These are phyloP conservation scores for Archips xylosteana DNA, from an alignment of 2,888 invertebrate genomes.

Conservation along the genomic window DNA sequence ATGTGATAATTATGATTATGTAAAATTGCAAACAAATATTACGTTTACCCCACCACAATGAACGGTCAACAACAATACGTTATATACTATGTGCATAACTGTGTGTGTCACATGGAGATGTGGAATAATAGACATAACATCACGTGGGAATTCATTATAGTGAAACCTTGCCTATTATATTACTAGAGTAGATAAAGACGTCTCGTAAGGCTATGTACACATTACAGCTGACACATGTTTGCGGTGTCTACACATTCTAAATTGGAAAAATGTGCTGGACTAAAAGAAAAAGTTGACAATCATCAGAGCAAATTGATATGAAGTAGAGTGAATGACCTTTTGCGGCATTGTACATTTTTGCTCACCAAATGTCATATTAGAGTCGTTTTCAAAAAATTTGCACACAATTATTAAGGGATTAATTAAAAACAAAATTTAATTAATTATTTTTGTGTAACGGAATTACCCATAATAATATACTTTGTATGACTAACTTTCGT, in stretches of 20 bases:
- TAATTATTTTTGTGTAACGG: no score
- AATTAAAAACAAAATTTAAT: no score
- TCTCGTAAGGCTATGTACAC: not conserved
- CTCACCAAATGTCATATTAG: no score
- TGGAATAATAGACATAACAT: not conserved
- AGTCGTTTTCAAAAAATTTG: no score
- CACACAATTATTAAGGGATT: no score
- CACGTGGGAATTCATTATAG: slow-evolving; percentile 12
- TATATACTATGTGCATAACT: not conserved
- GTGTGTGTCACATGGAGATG: not conserved
- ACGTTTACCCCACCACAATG: not conserved
- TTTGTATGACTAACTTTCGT: no score
- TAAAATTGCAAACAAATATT: slow-evolving; percentile 9
- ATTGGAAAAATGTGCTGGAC: not conserved
- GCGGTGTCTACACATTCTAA: not conserved
- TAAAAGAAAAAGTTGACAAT: not conserved
- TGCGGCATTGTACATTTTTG: no score
- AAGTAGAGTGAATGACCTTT: no score
- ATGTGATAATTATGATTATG: not conserved
- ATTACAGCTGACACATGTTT: not conserved
- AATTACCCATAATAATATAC: no score
- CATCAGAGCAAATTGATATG: not conserved
- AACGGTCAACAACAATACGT: slow-evolving; percentile 8
- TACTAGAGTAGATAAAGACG: not conserved
- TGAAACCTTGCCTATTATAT: slow-evolving; percentile 14